Conservation (phyloP, 2,888 invertebrate species). For the Eupelmus urozonus region DNA sequence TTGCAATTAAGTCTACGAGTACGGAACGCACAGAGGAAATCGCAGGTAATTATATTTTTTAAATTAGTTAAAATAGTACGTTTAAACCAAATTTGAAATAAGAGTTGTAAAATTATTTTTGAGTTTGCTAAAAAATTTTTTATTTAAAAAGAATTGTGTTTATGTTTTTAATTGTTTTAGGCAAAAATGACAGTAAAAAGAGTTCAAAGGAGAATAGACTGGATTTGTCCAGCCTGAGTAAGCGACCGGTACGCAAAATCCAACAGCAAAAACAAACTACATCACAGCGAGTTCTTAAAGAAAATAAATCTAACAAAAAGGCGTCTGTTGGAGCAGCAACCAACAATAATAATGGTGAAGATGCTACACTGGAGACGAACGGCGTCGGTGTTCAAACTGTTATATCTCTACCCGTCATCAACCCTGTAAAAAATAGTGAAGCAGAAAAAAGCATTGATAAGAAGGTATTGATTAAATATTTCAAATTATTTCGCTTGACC, state of each 20-base stretch:
- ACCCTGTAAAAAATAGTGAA: constrained; percentile 66
- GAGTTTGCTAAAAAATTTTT: no score
- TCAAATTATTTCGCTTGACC: no score
- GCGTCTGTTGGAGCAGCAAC: background rate
- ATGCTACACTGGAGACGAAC: constrained; percentile 43
- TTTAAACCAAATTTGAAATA: no score
- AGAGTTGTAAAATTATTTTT: no score
- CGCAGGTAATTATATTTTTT: constrained; percentile 38
- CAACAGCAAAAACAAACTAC: constrained; percentile 54
- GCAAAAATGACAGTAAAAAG: constrained; percentile 62
- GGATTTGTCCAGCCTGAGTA: constrained; percentile 59
- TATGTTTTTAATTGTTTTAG: constrained; percentile 18
- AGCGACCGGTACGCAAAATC: constrained; percentile 58
- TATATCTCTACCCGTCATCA: constrained; percentile 68
- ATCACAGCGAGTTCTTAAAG: constrained; percentile 72
- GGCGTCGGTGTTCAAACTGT: constrained; percentile 69
- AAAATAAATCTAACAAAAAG: constrained; percentile 74
- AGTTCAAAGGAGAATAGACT: constrained; percentile 70
- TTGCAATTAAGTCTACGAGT: constrained; percentile 28
- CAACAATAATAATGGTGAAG: constrained; percentile 24
- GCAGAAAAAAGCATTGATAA: constrained; percentile 21
- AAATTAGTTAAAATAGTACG: no score
- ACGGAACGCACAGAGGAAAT: constrained; percentile 50
- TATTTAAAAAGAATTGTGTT: background rate
- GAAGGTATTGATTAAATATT: constrained; percentile 37